Conservation (phyloP, 1,140 invertebrate species). For the Leptonema lineaticorne region DNA sequence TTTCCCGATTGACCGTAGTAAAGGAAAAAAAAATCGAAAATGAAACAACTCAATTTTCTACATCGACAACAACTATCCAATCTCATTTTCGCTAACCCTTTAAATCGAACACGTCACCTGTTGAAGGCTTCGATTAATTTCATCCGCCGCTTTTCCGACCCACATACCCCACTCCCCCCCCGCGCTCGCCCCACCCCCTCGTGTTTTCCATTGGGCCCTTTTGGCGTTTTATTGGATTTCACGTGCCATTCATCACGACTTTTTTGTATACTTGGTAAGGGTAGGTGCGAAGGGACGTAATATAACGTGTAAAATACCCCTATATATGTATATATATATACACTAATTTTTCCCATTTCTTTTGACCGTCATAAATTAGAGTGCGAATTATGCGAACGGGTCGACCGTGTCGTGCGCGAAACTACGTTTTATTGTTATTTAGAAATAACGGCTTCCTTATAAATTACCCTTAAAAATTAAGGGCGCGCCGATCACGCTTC, state of each 20-base stretch:
- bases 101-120: no score
- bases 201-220: no score
- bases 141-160: not conserved
- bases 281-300: not conserved
- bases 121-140: no score
- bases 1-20: no score
- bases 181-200: no score
- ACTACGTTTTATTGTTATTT: conserved; percentile 15
- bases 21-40: no score
- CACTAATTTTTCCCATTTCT: not conserved
- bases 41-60: no score
- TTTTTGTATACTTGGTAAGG: not conserved
- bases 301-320: not conserved
- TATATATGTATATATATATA: not conserved
- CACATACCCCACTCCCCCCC: no score
- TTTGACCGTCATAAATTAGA: not conserved
- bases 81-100: no score
- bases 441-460: conserved; percentile 17
- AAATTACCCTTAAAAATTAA: not conserved
- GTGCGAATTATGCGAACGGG: conserved; percentile 10
- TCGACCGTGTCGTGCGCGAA: conserved; percentile 1
- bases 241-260: conserved; percentile 3
- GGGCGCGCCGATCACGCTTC: not conserved
- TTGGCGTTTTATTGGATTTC: not conserved
- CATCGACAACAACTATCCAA: no score